These are phyloP conservation scores for Prostheceraeus crozeri DNA, from an alignment of 2,888 invertebrate genomes.

Conservation along the genomic window DNA sequence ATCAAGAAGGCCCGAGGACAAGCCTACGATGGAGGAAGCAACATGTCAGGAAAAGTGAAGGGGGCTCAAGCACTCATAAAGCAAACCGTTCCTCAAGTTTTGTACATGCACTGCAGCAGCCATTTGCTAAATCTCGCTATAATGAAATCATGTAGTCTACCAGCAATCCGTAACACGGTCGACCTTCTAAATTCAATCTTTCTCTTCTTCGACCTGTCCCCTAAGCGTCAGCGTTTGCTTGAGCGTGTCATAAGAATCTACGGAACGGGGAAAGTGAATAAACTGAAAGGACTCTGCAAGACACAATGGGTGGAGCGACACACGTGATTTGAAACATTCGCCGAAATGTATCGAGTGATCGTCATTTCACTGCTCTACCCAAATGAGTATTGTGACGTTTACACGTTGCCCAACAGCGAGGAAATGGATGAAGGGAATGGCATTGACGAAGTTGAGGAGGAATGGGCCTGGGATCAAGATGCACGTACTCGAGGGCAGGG, in stretches of 20 bases:
- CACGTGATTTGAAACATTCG: constrained; percentile 23
- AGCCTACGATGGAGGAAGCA: too few species aligned
- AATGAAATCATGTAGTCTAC: constrained; percentile 26
- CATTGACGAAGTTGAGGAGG: constrained; percentile 9
- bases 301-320: constrained; percentile 22
- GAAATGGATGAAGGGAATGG: constrained; percentile 10
- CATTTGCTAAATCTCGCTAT: constrained; percentile 30
- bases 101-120: constrained; percentile 22
- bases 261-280: constrained; percentile 23
- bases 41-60: too few species aligned
- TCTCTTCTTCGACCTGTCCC: constrained; percentile 29
- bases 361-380: constrained; percentile 25
- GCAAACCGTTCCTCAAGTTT: constrained; percentile 24
- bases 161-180: constrained; percentile 28
- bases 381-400: constrained; percentile 17
- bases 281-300: constrained; percentile 24
- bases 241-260: constrained; percentile 23
- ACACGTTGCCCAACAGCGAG: constrained; percentile 20
- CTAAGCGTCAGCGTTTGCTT: constrained; percentile 31
- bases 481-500: constrained; percentile 21
- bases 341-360: constrained; percentile 23
- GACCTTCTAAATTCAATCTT: constrained; percentile 26
- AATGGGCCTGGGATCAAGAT: constrained; percentile 24
- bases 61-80: constrained; percentile 21
- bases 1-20: too few species aligned